A percentile compares a stretch with the other conserved stretches of the same genome.
Evolutionary conservation across 2,797 vertebrate species (phyloP).

Genomic region (Argya squamiceps): DNA sequence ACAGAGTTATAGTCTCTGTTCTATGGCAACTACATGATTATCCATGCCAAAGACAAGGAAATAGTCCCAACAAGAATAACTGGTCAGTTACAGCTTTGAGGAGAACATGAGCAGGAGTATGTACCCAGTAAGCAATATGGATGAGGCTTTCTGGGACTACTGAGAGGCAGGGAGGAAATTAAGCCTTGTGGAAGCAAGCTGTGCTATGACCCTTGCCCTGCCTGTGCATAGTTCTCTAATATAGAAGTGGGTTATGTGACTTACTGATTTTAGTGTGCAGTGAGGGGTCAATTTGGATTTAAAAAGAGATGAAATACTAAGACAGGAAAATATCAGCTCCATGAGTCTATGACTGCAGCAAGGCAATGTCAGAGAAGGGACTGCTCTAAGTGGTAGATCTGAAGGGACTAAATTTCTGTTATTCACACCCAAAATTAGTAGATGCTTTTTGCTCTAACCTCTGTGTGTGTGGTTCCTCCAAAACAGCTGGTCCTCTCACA

Average conservation of each 20-base stretch:
- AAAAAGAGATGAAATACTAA: neutral
- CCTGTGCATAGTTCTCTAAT: neutral
- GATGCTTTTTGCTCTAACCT: neutral
- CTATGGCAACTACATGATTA: neutral
- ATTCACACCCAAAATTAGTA: neutral
- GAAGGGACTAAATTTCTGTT: neutral
- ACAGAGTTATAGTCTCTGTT: neutral
- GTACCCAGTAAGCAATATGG: neutral
- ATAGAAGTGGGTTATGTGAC: neutral
- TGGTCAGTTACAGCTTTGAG: neutral
- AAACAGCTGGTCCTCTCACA: neutral
- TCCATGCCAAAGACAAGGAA: neutral
- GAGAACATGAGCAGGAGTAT: neutral
- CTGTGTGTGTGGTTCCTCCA: neutral
- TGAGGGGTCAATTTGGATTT: neutral
- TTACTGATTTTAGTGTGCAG: neutral
- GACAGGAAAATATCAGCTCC: neutral
- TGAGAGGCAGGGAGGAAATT: neutral
- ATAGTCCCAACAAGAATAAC: neutral
- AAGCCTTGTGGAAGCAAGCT: neutral
- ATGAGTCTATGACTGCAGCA: neutral
- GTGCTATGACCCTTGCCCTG: neutral
- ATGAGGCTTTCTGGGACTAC: neutral
- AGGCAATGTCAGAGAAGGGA: neutral
- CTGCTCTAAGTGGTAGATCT: neutral